phyloP scores from a whole-genome alignment of 2,113 vertebrate genomes.

The Mionectes macconnelli region DNA sequence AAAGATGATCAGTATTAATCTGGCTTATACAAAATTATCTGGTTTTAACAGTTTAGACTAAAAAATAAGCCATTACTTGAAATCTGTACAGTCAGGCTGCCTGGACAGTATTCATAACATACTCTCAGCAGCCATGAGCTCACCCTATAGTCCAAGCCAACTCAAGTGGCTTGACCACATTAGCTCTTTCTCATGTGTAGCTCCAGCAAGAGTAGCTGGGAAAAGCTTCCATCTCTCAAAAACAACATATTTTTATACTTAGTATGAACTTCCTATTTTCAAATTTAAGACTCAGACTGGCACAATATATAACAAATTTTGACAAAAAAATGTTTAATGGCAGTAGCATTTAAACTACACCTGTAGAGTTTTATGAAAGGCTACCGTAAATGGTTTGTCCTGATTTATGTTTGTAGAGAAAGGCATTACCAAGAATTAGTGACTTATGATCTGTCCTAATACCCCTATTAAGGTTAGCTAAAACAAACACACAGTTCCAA shows the following conservation, averaged over 20 bases:
- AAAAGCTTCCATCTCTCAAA: neutral
- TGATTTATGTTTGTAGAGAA: neutral
- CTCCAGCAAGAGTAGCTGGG: neutral
- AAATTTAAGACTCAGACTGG: neutral
- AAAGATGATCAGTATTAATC: neutral
- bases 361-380: neutral
- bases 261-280: neutral
- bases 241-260: neutral
- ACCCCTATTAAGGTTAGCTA: neutral
- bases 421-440: neutral
- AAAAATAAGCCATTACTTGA: neutral
- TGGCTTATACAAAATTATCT: neutral
- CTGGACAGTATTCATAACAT: neutral
- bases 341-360: neutral
- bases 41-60: neutral
- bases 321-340: neutral
- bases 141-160: neutral
- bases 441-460: neutral
- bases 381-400: neutral
- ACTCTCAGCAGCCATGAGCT: neutral
- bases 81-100: neutral
- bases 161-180: neutral
- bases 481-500: neutral
- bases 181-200: fast-evolving
- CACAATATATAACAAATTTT: neutral